Percentiles rank a stretch among this genome's conserved stretches.
These are phyloP conservation scores for Tricholaema leucomelas DNA, from an alignment of 2,113 vertebrate species.

Conservation along the genomic window DNA sequence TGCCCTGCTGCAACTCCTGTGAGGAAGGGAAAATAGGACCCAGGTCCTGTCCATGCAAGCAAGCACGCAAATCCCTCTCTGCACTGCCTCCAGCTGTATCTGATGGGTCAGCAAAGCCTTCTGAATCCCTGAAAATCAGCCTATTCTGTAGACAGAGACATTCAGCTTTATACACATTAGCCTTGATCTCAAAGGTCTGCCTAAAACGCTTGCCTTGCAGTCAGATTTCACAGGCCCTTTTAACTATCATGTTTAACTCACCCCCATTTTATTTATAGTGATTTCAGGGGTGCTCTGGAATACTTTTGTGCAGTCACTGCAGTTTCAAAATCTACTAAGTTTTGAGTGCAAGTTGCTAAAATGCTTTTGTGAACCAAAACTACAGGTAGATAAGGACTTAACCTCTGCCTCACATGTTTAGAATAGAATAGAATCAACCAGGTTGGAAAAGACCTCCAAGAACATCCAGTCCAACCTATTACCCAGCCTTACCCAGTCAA, in stretches of 20 bases:
- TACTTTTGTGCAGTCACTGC: neutral
- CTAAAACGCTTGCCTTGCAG: neutral
- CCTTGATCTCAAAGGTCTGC: neutral
- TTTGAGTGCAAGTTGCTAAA: neutral
- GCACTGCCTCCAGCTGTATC: neutral
- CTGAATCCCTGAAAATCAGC: neutral
- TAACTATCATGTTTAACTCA: neutral
- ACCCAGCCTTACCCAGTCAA: too few species aligned
- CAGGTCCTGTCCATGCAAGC: neutral
- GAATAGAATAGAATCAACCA: too few species aligned
- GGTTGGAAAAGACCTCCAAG: too few species aligned
- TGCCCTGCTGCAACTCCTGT: neutral
- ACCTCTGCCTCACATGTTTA: neutral
- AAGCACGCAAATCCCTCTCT: neutral
- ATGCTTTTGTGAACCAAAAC: slow-evolving; percentile 3
- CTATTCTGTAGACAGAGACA: neutral
- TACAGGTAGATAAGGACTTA: neutral
- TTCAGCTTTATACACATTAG: neutral
- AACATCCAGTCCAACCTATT: too few species aligned
- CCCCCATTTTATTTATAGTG: neutral
- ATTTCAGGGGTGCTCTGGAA: neutral
- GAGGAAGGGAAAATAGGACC: neutral
- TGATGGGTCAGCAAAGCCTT: neutral
- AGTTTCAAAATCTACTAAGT: neutral
- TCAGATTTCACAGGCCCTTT: neutral